Evolutionary conservation across 2,888 invertebrate genomes (phyloP), one percentile per base, ranked within the genome.

Genomic region (Drosophila acutilabella): DNA sequence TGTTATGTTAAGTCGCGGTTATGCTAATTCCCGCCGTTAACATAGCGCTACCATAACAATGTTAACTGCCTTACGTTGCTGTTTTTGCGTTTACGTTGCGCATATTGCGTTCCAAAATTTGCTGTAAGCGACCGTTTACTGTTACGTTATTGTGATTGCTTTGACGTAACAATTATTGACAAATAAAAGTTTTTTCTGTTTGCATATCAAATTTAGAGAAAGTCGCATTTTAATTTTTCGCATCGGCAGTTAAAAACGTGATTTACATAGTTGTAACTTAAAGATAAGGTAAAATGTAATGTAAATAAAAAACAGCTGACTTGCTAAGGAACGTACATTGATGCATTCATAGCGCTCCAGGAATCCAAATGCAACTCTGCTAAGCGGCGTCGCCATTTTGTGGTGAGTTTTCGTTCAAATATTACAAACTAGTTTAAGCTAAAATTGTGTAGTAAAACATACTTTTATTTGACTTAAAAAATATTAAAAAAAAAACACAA

Each of bases 391-490:
- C 26, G n/a, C 4, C 2, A 4, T 23, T 14, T 8, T 18, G 54
- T 69, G 75, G 78, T 78, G 74, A 66, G 36, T 65, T 64, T 23
- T 4, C 2, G 11, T 64, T 75, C 58, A 7, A 75, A 75, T 23
- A n/a, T 8, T 11, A 10, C 7, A 26, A 26, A 2, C 2, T 11
- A 30, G 33, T 11, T 26, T 0, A 61, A 52, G 61, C 36, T 10
- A 42, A 52, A 16, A 0, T 0, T 4, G 14, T 23, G 8, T 54
- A 42, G 44, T 11, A 75, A 30, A 69, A 69, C 50, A 56, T 16
- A 30, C 45, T 45, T 80, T 68, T 78, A 76, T 82, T 78, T 51
- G 1, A 4, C 78, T 76, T 84, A 84, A 30, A 50, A 40, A n/a
- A 59, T 64, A 14, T 4, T 64, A 67, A 71, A 76, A 74, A 69